A percentile compares a stretch with the other conserved stretches of the same genome.
phyloP scores from a whole-genome alignment of 2,888 invertebrate species.

The Sisyra nigra region DNA sequence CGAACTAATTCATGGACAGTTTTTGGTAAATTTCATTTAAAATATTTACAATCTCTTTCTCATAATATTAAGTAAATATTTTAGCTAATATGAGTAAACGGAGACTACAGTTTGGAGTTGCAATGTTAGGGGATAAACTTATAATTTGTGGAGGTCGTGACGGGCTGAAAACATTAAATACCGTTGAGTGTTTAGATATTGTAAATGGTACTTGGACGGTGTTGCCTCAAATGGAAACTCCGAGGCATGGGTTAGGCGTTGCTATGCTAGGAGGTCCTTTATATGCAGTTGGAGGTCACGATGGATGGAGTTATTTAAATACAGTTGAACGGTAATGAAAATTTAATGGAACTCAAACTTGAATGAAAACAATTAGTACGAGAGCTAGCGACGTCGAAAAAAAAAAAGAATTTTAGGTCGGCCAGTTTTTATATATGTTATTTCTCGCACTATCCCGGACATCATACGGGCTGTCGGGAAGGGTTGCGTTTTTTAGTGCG shows the following conservation, averaged over 20 bases:
- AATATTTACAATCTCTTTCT: background rate
- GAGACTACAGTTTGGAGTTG: slow-evolving; percentile 82
- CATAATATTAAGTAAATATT: background rate
- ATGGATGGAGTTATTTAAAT: slow-evolving; percentile 89
- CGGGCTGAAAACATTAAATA: slow-evolving; percentile 85
- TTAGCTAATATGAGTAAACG: slow-evolving; percentile 48
- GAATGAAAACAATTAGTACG: background rate
- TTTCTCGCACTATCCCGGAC: too few species aligned
- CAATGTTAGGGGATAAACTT: slow-evolving; percentile 65
- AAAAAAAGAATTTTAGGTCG: too few species aligned
- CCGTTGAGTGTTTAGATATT: slow-evolving; percentile 80
- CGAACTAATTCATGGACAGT: slow-evolving; percentile 65
- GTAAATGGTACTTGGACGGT: slow-evolving; percentile 64
- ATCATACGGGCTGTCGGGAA: too few species aligned
- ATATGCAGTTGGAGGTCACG: slow-evolving; percentile 91
- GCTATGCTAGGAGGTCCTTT: slow-evolving; percentile 68
- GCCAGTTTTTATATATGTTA: too few species aligned
- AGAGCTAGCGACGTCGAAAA: too few species aligned
- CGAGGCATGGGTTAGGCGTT: slow-evolving; percentile 66
- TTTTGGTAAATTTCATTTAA: slow-evolving; percentile 20
- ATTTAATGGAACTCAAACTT: background rate
- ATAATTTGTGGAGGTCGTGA: slow-evolving; percentile 84
- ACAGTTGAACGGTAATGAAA: slow-evolving; percentile 58
- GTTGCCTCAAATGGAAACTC: slow-evolving; percentile 79
- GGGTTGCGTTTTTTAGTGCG: too few species aligned